Evolutionary conservation across 2,113 vertebrate genomes (phyloP), one percentile per base, ranked within the genome.

Genomic region (Tyrannus savana): DNA sequence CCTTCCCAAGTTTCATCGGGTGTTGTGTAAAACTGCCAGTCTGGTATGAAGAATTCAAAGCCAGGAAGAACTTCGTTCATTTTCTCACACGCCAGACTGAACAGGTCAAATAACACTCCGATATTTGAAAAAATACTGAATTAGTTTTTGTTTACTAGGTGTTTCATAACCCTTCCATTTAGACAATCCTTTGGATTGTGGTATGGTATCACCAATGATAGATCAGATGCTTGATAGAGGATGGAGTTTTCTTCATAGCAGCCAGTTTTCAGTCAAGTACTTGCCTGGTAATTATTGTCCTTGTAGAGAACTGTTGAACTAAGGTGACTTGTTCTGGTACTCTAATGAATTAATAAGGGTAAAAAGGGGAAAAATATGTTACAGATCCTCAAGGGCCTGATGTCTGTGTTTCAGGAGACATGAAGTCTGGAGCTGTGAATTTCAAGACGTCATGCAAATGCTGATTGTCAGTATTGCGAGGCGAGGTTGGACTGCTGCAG

Each of bases 11-110:
- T 55, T 88, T 56, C 18, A 39, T 10, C 42, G 12, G 21, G 25
- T 0, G 0, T 42, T 0, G 0, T 39, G 33, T 85, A 72, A 72
- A 87, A 79, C 19, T 75, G 22, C 42, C 31, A 9, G 3, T 37
- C 37, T 78, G 19, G 4, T 78, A n/a, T 28, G 30, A 68, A 9
- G 13, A 79, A 44, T 50, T 92, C n/a, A 82, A 90, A 83, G 22
- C 30, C 30, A 6, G 35, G 19, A 56, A 79, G 22, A 82, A 39
- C 17, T 82, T 85, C 0, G 5, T 63, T 83, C 5, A 21, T 47
- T 12, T 63, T 88, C 17, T 71, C 30, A 60, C 44, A 19, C 31
- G 19, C 5, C 71, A 73, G 41, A 14, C 11, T 31, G 24, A 33
- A 52, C 17, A 52, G 22, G 30, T 44, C 35, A 91, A 76, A 33